Evolutionary conservation across 2,113 vertebrate species (phyloP).

Genomic region (Sapayoa aenigma): DNA sequence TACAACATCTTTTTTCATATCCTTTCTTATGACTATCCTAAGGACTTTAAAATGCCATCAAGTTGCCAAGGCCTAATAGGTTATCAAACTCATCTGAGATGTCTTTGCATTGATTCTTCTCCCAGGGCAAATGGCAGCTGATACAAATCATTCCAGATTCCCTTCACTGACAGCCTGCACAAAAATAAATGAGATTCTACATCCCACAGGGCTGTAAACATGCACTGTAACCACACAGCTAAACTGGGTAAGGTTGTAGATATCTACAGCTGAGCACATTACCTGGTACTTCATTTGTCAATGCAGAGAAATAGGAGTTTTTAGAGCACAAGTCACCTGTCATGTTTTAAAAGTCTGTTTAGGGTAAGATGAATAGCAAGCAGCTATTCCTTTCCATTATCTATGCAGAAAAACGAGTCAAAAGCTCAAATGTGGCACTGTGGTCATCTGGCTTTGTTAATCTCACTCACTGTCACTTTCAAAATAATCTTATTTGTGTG

Average conservation of each 20-base stretch:
- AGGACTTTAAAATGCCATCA: neutral
- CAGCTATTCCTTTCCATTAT: neutral
- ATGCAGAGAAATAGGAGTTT: neutral
- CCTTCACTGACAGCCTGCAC: neutral
- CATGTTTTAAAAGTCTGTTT: neutral
- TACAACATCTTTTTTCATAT: neutral
- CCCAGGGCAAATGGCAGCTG: neutral
- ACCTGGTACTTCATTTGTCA: neutral
- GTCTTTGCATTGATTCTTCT: neutral
- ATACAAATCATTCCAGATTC: neutral
- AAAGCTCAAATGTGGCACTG: neutral
- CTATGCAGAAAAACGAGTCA: neutral
- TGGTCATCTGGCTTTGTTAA: neutral
- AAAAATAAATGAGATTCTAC: neutral
- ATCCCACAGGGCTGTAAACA: neutral
- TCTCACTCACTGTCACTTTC: neutral
- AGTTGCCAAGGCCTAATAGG: neutral
- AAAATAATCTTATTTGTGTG: neutral
- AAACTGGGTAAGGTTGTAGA: neutral
- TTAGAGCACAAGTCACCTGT: neutral
- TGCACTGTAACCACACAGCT: neutral
- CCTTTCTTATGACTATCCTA: neutral
- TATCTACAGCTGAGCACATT: neutral
- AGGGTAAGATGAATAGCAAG: neutral
- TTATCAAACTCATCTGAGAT: neutral